These are phyloP conservation scores for Clarias laeviceps DNA, from an alignment of 2,797 vertebrate species.

Conservation along the genomic window DNA sequence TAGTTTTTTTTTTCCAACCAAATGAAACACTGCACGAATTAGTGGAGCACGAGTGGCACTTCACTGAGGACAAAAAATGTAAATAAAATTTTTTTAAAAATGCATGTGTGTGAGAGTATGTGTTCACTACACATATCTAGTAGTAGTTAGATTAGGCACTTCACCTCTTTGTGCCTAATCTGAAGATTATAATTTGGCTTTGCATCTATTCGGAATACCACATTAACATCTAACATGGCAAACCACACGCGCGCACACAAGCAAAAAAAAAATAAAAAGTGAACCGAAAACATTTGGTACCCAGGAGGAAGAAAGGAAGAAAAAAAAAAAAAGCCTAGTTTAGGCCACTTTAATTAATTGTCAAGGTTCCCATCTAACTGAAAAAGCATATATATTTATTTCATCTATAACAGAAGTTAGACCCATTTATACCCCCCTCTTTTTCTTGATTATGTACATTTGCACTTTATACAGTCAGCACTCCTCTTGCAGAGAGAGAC, in stretches of 20 bases:
- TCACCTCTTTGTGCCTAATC: slow-evolving; percentile 78
- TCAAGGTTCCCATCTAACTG: slow-evolving; percentile 79
- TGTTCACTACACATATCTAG: slow-evolving; percentile 49
- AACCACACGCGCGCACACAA: slow-evolving; percentile 70
- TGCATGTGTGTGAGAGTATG: slow-evolving; percentile 2
- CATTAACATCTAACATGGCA: slow-evolving; percentile 72
- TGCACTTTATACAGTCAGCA: slow-evolving; percentile 95
- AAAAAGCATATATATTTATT: slow-evolving; percentile 83
- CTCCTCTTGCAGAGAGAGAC: slow-evolving; percentile 66
- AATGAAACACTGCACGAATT: slow-evolving; percentile 26
- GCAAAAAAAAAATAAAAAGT: slow-evolving; percentile 70
- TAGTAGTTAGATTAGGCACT: slow-evolving; percentile 78
- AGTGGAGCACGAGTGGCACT: slow-evolving; percentile 68
- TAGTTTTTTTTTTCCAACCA: slow-evolving; percentile 4
- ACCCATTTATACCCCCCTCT: slow-evolving; percentile 90
- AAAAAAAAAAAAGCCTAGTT: slow-evolving; percentile 76
- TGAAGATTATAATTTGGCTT: slow-evolving; percentile 78
- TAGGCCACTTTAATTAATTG: slow-evolving; percentile 74
- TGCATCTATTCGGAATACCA: slow-evolving; percentile 71
- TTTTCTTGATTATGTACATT: slow-evolving; percentile 93
- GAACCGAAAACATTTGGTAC: slow-evolving; percentile 62
- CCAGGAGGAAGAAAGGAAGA: slow-evolving; percentile 62
- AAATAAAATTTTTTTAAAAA: too few relatives aligned
- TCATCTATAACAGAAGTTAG: slow-evolving; percentile 85
- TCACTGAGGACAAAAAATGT: slow-evolving; percentile 48